Base-by-base conservation (phyloP, 1,140 invertebrate species). In the Formica exsecta region DNA sequence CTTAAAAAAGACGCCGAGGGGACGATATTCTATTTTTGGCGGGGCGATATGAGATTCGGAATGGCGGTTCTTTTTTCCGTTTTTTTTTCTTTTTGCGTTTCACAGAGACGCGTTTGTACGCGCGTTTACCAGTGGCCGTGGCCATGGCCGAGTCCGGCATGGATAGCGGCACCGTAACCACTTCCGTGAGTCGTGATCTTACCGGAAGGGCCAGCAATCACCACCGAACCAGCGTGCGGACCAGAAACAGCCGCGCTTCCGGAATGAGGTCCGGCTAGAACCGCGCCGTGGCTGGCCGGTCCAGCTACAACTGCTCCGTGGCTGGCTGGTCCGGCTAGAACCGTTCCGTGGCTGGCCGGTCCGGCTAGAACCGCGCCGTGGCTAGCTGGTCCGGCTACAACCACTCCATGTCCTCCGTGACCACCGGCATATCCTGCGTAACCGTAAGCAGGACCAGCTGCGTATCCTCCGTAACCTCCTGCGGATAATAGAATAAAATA, bases 161-260 rank as follows among this genome's bases (percentile, higher is more conserved):
- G 92, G 22, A 95, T 91, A 4, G 86, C 93, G 2, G 89, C 93
- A 6, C 95, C 94, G 75, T 94, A 92, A 22, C 94, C 95, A 38
- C 92, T 93, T 13, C 95, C 94, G 59, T 95, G 94, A 66, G 95
- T 92, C 0, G 94, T 94, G 75, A 95, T 95, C 74, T 94, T 95
- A 25, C 94, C 95, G 11, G 94, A 94, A 51, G 95, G 95, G 51
- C 95, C 94, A 32, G 94, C 91, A 36, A 95, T 95, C 5, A 95
- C 93, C 8, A 94, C 94, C 3, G 93, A 92, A n/a, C 94, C 94
- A n/a, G 94, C 94, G n/a, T 88, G 87, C 5, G 95, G 95, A 25
- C 94, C 94, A 29, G 94, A 91, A 16, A 95, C 92, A 9, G 94
- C 94, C 7, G 93, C 94, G 57, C 79, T 91, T 71, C 95, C 95